Conservation (phyloP, 2,797 vertebrate species). For the Falco rusticolus region DNA sequence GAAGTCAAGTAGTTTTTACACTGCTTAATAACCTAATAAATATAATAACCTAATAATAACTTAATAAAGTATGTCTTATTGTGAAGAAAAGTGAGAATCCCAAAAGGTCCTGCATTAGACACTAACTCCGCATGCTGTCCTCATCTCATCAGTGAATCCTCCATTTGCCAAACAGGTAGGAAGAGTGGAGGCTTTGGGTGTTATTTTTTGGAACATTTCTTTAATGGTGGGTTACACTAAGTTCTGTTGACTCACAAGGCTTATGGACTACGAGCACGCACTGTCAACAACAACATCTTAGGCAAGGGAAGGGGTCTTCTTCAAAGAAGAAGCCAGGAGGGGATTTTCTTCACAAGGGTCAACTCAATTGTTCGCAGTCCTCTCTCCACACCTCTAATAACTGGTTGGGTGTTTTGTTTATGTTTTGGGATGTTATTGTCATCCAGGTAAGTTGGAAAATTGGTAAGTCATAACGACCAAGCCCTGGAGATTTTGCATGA, state of each 20-base stretch:
- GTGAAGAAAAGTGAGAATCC: not conserved
- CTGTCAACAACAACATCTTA: not conserved
- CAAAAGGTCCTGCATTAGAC: not conserved
- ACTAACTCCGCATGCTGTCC: not conserved
- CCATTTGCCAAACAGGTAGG: not conserved
- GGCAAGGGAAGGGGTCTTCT: not conserved
- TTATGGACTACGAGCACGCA: not conserved
- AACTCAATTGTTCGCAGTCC: not conserved
- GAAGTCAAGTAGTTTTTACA: not conserved
- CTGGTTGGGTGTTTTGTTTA: not conserved
- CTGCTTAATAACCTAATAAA: not conserved
- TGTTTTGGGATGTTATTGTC: not conserved
- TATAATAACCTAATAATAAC: too few relatives aligned
- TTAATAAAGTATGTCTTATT: not conserved
- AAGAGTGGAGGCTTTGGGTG: not conserved
- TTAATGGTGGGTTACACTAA: not conserved
- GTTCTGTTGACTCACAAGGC: not conserved
- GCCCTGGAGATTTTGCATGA: not conserved
- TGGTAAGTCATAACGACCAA: not conserved
- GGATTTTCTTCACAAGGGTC: not conserved
- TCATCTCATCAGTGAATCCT: not conserved
- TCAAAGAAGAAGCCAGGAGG: not conserved
- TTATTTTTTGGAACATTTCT: not conserved
- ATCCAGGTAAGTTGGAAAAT: not conserved
- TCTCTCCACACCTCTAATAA: not conserved